These are phyloP conservation scores for Phaethornis superciliosus DNA, from an alignment of 2,113 vertebrate genomes.

Conservation along the genomic window DNA sequence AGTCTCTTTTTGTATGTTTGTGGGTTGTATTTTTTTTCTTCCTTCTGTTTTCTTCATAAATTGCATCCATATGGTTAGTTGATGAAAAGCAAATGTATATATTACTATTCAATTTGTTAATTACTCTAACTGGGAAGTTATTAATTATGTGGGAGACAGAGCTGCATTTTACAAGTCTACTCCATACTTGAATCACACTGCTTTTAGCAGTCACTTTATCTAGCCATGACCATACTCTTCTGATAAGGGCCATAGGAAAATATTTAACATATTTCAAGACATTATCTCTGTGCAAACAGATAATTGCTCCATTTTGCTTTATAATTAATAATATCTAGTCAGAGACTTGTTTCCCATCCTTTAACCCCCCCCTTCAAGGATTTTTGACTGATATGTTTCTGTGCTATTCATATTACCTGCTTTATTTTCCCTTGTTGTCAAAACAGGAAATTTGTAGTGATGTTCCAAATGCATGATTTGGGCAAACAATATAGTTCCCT, in stretches of 20 bases:
- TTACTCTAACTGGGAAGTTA: conserved; percentile 23
- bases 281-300: neutral
- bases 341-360: neutral
- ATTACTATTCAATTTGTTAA: neutral
- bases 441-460: neutral
- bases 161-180: neutral
- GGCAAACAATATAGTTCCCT: neutral
- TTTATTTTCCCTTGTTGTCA: neutral
- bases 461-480: neutral
- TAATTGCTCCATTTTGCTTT: neutral
- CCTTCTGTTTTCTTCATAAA: neutral
- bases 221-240: neutral
- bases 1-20: too few relatives aligned
- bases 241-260: neutral
- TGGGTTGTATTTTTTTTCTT: neutral
- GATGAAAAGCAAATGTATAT: conserved; percentile 49
- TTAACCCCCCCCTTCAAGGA: neutral
- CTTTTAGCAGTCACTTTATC: neutral
- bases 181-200: neutral
- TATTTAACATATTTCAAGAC: conserved; percentile 39
- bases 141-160: conserved; percentile 36
- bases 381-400: neutral
- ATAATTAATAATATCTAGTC: neutral
- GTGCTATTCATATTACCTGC: neutral
- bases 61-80: conserved; percentile 25